Base-by-base conservation (phyloP, 2,113 vertebrate genomes). In the Tyrannus savana region DNA sequence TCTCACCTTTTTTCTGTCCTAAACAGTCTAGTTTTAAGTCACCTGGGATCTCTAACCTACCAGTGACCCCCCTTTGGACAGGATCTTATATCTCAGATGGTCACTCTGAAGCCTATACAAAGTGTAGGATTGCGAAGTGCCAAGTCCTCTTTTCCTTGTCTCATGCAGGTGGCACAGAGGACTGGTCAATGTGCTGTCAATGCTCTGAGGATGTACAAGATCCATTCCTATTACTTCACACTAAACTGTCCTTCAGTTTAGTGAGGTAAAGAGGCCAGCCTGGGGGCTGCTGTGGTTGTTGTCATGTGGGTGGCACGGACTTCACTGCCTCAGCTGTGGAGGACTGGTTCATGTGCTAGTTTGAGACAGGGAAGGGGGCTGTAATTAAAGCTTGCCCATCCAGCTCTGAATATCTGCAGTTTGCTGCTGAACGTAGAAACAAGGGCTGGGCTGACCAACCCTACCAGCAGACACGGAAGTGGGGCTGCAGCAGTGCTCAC, bases 241-340 rank as follows among this genome's bases (percentile, higher is more conserved):
- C 17, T 49, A 37, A 94, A 73, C 35, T 79, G 67, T 64, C 60
- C 28, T 83, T 64, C 24, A 42, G 58, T 3, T 41, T 41, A 30
- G 18, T 46, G 62, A 91, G 47, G 47, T 55, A 94, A 58, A 33
- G 28, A 90, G 39, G 33, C 60, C 53, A 35, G 1, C 12, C 24
- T 60, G 17, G 8, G 23, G 28, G 4, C 12, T 23, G 8, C 24
- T 76, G 62, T 2, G 1, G 44, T 33, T n/a, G 4, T 37, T 74
- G 23, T 35, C 1, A 2, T 46, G n/a, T 59, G n/a, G 16, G 49
- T 47, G 52, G 13, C 0, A 1, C 50, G 47, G 30, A 21, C 41
- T 62, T 24, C 2, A 1, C 28, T 62, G 39, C 15, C 33, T 79
- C 44, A 44, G 68, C 33, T 79, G 14, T 9, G 56, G 41, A 53